Conservation (phyloP, 2,888 invertebrate genomes). For the Leptopilina drosophilae region DNA sequence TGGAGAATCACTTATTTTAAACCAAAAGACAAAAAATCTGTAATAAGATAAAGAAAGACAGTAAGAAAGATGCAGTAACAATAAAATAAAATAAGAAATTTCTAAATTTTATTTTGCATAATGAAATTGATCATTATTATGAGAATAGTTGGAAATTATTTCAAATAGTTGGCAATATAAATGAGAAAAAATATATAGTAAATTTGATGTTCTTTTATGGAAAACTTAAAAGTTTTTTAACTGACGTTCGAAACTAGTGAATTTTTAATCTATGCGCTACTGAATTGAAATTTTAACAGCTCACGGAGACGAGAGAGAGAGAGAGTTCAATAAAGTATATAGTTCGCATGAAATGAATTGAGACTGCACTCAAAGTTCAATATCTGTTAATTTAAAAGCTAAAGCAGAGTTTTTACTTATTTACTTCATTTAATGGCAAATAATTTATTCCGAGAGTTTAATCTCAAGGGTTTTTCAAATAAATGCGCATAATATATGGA, state of each 20-base stretch:
- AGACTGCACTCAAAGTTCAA: constrained; percentile 19
- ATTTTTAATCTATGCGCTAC: not conserved
- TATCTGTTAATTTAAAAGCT: not conserved
- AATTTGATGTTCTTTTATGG: not conserved
- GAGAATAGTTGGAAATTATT: too few relatives aligned
- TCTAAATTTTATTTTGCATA: too few relatives aligned
- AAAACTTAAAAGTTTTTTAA: not conserved
- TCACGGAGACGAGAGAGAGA: not conserved
- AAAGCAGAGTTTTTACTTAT: not conserved
- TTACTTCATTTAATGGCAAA: not conserved
- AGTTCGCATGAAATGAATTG: not conserved
- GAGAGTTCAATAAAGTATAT: constrained; percentile 5
- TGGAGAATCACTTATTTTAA: too few relatives aligned
- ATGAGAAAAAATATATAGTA: not conserved
- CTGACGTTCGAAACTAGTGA: not conserved
- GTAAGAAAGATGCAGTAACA: too few relatives aligned
- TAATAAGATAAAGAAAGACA: too few relatives aligned
- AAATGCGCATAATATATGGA: too few relatives aligned
- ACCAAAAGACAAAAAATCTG: too few relatives aligned
- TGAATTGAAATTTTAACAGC: constrained; percentile 13
- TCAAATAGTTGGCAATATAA: not conserved
- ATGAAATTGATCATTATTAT: too few relatives aligned
- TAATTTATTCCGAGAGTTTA: not conserved
- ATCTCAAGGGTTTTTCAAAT: not conserved
- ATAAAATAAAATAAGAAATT: too few relatives aligned